Conservation (phyloP, 1,140 invertebrate species). For the Anthonomus grandis region DNA sequence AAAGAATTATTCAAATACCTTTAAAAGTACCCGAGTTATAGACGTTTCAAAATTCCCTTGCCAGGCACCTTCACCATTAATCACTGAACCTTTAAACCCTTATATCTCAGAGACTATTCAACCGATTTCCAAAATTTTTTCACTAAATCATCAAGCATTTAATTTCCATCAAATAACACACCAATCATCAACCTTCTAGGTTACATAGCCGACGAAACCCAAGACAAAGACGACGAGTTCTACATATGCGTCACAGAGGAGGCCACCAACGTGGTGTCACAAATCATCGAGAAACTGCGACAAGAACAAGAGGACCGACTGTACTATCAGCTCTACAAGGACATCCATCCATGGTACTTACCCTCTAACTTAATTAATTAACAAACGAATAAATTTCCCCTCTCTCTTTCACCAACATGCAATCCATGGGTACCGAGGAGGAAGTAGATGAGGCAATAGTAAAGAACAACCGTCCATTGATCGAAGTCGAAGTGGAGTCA, state of each 20-base stretch:
- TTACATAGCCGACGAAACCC: constrained; percentile 61
- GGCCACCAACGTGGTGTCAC: constrained; percentile 49
- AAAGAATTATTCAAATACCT: too few species aligned
- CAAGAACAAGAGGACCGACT: constrained; percentile 61
- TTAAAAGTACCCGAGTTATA: too few species aligned
- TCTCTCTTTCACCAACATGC: background rate
- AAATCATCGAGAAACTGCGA: constrained; percentile 56
- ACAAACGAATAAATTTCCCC: background rate
- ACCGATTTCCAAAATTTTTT: too few species aligned
- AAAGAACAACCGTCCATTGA: constrained; percentile 53
- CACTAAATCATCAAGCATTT: too few species aligned
- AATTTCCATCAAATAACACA: background rate
- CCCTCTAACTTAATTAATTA: background rate
- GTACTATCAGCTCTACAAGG: constrained; percentile 60
- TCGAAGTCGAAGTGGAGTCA: constrained; percentile 63
- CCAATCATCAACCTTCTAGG: constrained; percentile 45
- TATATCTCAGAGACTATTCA: too few species aligned
- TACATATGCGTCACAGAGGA: constrained; percentile 63
- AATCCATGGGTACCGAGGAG: constrained; percentile 41
- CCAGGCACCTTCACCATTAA: too few species aligned
- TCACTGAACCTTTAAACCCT: too few species aligned
- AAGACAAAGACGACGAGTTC: constrained; percentile 61
- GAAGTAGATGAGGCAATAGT: constrained; percentile 58
- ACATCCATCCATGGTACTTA: constrained; percentile 15
- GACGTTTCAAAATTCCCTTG: too few species aligned